A percentile compares a stretch with the other conserved stretches of the same genome.
Conservation (phyloP, 2,888 invertebrate genomes). For the Drosophila stalkeri region DNA sequence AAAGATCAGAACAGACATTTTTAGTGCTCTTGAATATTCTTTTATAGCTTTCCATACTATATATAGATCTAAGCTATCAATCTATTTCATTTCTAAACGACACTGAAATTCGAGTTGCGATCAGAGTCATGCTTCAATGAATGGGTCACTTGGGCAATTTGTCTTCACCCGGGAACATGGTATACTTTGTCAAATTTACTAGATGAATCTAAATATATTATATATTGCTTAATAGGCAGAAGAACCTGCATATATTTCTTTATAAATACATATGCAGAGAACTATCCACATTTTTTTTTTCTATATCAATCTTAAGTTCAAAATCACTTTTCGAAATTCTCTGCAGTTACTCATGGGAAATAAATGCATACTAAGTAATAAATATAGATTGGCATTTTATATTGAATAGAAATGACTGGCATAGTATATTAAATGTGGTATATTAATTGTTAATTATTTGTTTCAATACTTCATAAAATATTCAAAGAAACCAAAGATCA, state of each 20-base stretch:
- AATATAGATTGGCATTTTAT: not conserved
- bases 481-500: not conserved
- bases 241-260: not conserved
- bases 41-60: not conserved
- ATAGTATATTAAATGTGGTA: not conserved
- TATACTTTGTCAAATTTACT: not conserved
- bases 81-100: not conserved
- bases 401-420: not conserved
- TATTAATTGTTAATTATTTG: not conserved
- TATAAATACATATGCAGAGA: not conserved
- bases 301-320: not conserved
- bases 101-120: not conserved
- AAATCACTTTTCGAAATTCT: not conserved
- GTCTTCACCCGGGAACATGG: not conserved
- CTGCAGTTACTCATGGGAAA: not conserved
- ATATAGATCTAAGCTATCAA: not conserved
- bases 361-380: not conserved
- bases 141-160: not conserved
- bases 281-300: not conserved
- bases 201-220: not conserved
- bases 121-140: slow-evolving; percentile 2
- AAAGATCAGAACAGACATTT: not conserved
- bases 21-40: not conserved
- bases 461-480: not conserved
- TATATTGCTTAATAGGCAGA: not conserved